Evolutionary conservation across 1,140 invertebrate species (phyloP).

Genomic region (Meloidogyne exigua): DNA sequence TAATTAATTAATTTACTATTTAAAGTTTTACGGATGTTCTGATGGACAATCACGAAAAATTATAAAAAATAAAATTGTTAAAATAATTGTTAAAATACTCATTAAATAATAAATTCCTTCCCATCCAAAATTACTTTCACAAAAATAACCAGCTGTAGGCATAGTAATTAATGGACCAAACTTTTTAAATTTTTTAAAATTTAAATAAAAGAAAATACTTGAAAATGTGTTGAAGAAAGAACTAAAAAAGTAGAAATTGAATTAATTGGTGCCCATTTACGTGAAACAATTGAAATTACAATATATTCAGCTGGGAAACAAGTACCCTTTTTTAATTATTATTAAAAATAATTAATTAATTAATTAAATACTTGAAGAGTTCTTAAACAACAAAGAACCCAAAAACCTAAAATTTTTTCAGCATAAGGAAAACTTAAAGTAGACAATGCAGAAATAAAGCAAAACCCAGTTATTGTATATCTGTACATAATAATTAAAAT

Average conservation of each 20-base stretch:
- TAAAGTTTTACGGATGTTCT: slow-evolving; percentile 15
- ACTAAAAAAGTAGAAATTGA: neutral
- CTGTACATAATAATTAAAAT: neutral
- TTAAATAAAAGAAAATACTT: neutral
- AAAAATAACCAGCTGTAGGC: slow-evolving; percentile 37
- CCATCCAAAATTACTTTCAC: slow-evolving; percentile 29
- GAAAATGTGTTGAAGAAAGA: slow-evolving; percentile 4
- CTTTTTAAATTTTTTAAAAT: slow-evolving; percentile 16
- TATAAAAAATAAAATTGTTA: slow-evolving; percentile 31
- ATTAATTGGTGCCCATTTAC: slow-evolving; percentile 5
- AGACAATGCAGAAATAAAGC: neutral
- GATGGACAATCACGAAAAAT: slow-evolving; percentile 33
- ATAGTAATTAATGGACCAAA: slow-evolving; percentile 31
- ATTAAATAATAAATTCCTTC: slow-evolving; percentile 32
- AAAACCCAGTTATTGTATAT: neutral
- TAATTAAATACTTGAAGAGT: neutral
- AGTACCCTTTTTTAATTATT: neutral
- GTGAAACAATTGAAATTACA: neutral
- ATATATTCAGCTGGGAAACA: slow-evolving; percentile 1
- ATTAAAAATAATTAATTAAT: neutral
- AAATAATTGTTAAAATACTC: slow-evolving; percentile 20
- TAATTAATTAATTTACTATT: slow-evolving; percentile 3
- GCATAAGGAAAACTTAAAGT: neutral
- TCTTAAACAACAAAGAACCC: neutral
- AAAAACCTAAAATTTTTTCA: neutral